These are phyloP conservation scores for Plebejus argus DNA, from an alignment of 2,888 invertebrate genomes.

Conservation along the genomic window DNA sequence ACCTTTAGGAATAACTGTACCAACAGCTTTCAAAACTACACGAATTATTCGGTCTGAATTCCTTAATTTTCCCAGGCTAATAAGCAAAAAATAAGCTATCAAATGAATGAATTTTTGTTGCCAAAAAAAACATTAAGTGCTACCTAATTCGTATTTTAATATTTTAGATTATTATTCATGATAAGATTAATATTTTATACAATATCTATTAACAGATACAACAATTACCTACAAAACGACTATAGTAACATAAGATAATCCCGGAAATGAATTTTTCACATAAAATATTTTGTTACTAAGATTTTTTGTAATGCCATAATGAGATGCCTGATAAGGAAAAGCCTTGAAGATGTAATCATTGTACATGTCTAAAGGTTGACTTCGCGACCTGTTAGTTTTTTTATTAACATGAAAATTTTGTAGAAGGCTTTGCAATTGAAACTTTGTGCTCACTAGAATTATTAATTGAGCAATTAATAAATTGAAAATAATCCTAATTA, in stretches of 20 bases:
- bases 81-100: background rate
- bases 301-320: constrained; percentile 46
- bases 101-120: background rate
- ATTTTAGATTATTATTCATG: background rate
- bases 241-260: constrained; percentile 6
- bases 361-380: constrained; percentile 37
- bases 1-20: too few species aligned
- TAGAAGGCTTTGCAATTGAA: background rate
- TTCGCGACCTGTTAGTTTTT: constrained; percentile 6
- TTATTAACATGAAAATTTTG: background rate
- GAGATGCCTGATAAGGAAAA: constrained; percentile 52
- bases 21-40: too few species aligned
- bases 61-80: too few species aligned
- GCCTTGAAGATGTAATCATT: constrained; percentile 51
- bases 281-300: constrained; percentile 35
- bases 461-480: background rate
- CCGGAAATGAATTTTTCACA: constrained; percentile 35
- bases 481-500: background rate
- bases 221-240: background rate
- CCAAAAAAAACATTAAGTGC: background rate
- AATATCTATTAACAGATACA: background rate
- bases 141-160: background rate
- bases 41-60: too few species aligned
- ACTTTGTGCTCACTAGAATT: background rate
- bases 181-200: background rate